phyloP scores from a whole-genome alignment of 1,140 invertebrate genomes.

The Chironomus tepperi region DNA sequence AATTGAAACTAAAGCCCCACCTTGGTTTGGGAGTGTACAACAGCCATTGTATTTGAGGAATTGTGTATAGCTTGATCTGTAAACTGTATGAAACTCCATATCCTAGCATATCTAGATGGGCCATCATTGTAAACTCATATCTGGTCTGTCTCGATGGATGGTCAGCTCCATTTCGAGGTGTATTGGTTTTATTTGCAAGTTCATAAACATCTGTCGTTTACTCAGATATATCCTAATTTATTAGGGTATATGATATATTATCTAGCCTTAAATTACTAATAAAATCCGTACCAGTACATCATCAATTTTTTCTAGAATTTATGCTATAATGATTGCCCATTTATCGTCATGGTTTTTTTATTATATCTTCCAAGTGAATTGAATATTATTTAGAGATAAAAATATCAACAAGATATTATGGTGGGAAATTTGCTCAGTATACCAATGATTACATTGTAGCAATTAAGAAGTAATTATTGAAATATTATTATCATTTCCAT shows the following conservation, averaged over 20 bases:
- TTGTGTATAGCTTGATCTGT: constrained; percentile 31
- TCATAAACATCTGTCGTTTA: too few relatives aligned
- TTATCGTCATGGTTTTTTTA: too few relatives aligned
- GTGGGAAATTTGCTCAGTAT: constrained; percentile 51
- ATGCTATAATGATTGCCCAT: constrained; percentile 56
- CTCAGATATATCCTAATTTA: too few relatives aligned
- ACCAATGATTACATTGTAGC: constrained; percentile 50
- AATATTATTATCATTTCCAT: not conserved
- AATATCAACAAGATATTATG: constrained; percentile 42
- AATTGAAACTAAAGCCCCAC: too few relatives aligned
- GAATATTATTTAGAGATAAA: constrained; percentile 31
- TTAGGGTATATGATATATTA: too few relatives aligned
- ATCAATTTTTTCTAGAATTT: constrained; percentile 37
- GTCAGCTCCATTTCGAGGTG: constrained; percentile 62
- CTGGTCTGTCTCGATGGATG: constrained; percentile 47
- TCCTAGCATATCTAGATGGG: not conserved
- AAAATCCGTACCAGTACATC: too few relatives aligned
- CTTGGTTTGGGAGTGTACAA: constrained; percentile 55
- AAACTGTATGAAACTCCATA: not conserved
- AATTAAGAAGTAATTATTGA: not conserved
- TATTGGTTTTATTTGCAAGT: constrained; percentile 58
- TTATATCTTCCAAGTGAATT: constrained; percentile 41
- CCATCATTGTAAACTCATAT: not conserved
- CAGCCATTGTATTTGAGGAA: constrained; percentile 59
- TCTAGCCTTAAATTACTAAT: too few relatives aligned